A percentile compares a stretch with the other conserved stretches of the same genome.
These are phyloP conservation scores for Gorsachius magnificus DNA, from an alignment of 2,797 vertebrate species.

Conservation along the genomic window DNA sequence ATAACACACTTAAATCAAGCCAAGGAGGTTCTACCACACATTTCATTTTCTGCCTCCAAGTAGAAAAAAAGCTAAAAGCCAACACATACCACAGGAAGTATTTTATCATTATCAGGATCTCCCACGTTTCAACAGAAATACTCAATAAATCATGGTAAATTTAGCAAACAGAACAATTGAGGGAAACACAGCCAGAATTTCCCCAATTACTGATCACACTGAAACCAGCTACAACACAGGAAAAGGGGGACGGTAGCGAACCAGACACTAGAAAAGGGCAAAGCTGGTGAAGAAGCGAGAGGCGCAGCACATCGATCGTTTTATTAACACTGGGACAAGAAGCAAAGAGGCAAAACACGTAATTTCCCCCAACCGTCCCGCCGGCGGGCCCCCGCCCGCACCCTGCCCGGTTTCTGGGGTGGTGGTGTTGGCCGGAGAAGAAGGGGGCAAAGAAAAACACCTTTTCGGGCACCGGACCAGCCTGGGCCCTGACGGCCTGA, in stretches of 20 bases:
- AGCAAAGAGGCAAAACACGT: not conserved
- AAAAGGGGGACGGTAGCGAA: not conserved
- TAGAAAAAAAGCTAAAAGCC: not conserved
- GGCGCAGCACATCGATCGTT: not conserved
- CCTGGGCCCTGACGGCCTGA: not conserved
- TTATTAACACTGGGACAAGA: not conserved
- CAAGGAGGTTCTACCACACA: not conserved
- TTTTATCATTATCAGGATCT: not conserved
- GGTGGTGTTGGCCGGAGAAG: not conserved
- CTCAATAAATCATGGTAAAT: not conserved
- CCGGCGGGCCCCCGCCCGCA: not conserved
- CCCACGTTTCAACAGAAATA: not conserved
- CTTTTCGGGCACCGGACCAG: not conserved
- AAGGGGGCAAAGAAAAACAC: not conserved
- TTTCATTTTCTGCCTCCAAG: not conserved
- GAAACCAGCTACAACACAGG: not conserved
- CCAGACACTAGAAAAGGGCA: not conserved
- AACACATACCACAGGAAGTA: not conserved
- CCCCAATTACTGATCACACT: rapidly evolving
- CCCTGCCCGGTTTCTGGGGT: not conserved
- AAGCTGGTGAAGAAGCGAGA: not conserved
- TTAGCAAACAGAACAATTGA: not conserved
- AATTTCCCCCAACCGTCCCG: not conserved
- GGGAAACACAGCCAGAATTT: not conserved
- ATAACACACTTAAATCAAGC: rapidly evolving